Evolutionary conservation across 2,797 vertebrate species (phyloP), one percentile per base, ranked within the genome.

Genomic region (Pipistrellus pygmaeus): DNA sequence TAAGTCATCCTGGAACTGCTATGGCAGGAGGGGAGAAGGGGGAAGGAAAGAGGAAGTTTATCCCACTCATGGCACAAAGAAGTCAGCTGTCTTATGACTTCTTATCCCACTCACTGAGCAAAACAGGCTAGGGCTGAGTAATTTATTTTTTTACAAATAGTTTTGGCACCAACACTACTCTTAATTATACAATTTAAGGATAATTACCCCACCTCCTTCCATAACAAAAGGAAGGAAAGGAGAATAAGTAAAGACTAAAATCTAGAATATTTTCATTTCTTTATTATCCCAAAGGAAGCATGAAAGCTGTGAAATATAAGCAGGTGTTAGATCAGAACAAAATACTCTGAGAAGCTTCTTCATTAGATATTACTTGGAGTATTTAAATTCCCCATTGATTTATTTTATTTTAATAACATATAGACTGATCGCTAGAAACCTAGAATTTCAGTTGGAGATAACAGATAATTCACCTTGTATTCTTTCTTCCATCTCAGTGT

Each of bases 331-430:
- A 7, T 66, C 20, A 85, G 75, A 68, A 44, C 3, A 85, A 92
- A 78, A 30, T 44, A 81, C 15, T 62, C 18, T 18, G 8, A 30
- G 38, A 44, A 73, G 13, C 13, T 78, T 1, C 21, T 90, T 77
- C 23, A 48, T 30, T 88, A 30, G 6, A 13, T 69, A 6, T 77
- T 46, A 62, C 32, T 68, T 75, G 46, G 11, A 60, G 7, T 82
- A 55, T 82, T 73, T 96, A 73, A 82, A 92, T 48, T 90, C 41
- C 6, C 93, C 27, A 81, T 13, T 66, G 66, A 72, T 44, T 51
- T 35, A 8, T 81, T 77, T 69, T 27, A 21, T 81, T 77, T 69
- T 27, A 21, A 46, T 51, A 30, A 60, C 23, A 9, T 44, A 30
- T 3, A 2, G 30, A 85, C 5, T 51, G 3, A 20, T 18, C 32